A percentile compares a stretch with the other conserved stretches of the same genome.
phyloP scores from a whole-genome alignment of 2,113 vertebrate genomes.

The Chlorodrepanis virens region DNA sequence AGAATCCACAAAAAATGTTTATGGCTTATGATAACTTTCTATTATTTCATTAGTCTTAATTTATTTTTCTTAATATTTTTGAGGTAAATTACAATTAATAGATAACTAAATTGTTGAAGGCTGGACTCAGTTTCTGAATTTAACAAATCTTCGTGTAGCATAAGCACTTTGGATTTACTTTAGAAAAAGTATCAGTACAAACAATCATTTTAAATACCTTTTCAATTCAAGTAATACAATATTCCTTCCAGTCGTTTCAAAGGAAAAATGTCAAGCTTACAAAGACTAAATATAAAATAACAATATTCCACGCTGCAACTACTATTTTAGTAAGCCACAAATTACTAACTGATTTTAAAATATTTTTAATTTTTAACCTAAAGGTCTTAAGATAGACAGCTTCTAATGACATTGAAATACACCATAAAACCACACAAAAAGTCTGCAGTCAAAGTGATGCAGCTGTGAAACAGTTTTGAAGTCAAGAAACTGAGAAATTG shows the following conservation, averaged over 20 bases:
- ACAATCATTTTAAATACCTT: neutral
- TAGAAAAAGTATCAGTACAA: neutral
- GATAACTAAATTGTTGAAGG: neutral
- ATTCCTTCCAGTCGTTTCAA: neutral
- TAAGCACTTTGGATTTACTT: neutral
- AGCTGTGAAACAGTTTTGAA: neutral
- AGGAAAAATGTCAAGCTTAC: neutral
- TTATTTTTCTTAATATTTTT: neutral
- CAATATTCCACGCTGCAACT: neutral
- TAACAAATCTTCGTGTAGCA: neutral
- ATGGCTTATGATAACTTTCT: neutral
- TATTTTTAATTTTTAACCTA: neutral
- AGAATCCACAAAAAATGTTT: neutral
- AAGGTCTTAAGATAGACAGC: neutral
- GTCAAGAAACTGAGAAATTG: neutral
- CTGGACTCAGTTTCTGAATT: neutral
- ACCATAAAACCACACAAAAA: neutral
- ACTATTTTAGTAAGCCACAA: neutral
- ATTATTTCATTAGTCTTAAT: neutral
- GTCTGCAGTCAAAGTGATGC: neutral
- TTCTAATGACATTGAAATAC: neutral
- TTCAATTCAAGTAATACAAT: neutral
- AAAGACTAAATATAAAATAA: neutral
- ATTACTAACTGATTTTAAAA: neutral
- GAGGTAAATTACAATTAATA: neutral